These are phyloP conservation scores for Eugnorisma glareosa DNA, from an alignment of 2,888 invertebrate species.

Conservation along the genomic window DNA sequence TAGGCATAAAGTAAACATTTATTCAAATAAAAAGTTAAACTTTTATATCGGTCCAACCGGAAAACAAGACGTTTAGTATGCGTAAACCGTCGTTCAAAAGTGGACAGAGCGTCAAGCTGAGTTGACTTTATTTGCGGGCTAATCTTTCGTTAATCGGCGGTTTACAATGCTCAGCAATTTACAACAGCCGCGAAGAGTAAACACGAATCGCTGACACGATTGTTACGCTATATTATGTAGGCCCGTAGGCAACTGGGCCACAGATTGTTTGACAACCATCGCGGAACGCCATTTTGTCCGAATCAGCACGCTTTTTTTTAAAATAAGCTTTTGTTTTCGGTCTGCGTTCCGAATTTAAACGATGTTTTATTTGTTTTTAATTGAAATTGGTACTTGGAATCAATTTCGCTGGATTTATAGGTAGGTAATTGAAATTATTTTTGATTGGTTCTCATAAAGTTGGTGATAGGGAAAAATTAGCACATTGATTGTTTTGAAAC, in stretches of 20 bases:
- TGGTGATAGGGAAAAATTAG: not conserved
- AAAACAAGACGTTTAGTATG: constrained; percentile 58
- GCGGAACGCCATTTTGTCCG: constrained; percentile 48
- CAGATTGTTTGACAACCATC: constrained; percentile 66
- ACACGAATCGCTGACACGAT: constrained; percentile 70
- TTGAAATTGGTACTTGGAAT: constrained; percentile 39
- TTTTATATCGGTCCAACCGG: constrained; percentile 39
- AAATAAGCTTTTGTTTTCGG: constrained; percentile 54
- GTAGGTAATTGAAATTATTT: constrained; percentile 4
- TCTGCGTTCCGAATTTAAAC: constrained; percentile 49
- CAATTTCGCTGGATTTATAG: constrained; percentile 6
- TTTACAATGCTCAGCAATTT: constrained; percentile 56
- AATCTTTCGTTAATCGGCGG: constrained; percentile 61
- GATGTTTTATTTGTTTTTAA: constrained; percentile 54
- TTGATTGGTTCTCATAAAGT: constrained; percentile 20
- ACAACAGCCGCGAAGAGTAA: constrained; percentile 60
- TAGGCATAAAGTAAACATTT: constrained; percentile 27
- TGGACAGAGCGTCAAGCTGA: constrained; percentile 47
- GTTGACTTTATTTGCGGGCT: constrained; percentile 56
- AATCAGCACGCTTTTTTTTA: constrained; percentile 48
- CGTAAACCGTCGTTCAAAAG: constrained; percentile 44
- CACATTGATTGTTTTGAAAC: not conserved
- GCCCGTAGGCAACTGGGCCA: constrained; percentile 68
- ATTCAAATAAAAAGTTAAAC: constrained; percentile 8
- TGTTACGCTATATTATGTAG: constrained; percentile 72